Percentiles rank a stretch among this genome's conserved stretches.
These are phyloP conservation scores for Trisateles emortualis DNA, from an alignment of 2,888 invertebrate species.

Conservation along the genomic window DNA sequence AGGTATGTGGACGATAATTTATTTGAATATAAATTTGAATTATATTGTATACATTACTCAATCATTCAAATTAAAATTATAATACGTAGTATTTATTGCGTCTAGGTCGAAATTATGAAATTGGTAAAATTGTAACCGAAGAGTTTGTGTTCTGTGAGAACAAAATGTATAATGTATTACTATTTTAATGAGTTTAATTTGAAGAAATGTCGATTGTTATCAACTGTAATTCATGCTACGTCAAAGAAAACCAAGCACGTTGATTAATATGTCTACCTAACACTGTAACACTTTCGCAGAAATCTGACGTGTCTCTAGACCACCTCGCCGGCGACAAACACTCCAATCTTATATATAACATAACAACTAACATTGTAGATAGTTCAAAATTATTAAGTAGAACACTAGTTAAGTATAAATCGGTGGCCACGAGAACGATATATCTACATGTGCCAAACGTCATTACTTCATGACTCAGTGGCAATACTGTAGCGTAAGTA, in stretches of 20 bases:
- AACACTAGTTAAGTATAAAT: slow-evolving; percentile 42
- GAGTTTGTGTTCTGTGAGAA: slow-evolving; percentile 44
- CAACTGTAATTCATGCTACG: slow-evolving; percentile 1
- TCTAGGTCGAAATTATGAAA: slow-evolving; percentile 40
- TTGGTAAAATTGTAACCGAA: slow-evolving; percentile 29
- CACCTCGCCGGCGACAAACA: neutral
- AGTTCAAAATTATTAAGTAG: slow-evolving; percentile 47
- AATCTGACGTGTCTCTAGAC: neutral
- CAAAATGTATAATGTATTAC: slow-evolving; percentile 11
- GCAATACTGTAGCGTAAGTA: slow-evolving; percentile 54
- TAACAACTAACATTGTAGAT: slow-evolving; percentile 42
- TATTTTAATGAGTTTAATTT: slow-evolving; percentile 23
- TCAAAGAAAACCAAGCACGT: neutral
- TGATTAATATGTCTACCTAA: neutral
- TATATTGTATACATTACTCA: slow-evolving; percentile 33
- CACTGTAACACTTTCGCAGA: neutral
- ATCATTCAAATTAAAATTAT: slow-evolving; percentile 47
- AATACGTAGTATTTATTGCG: slow-evolving; percentile 34
- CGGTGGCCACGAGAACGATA: slow-evolving; percentile 35
- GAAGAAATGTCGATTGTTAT: slow-evolving; percentile 10
- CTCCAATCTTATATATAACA: slow-evolving; percentile 17
- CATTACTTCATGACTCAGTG: slow-evolving; percentile 54
- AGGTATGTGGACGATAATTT: slow-evolving; percentile 58
- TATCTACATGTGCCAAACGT: slow-evolving; percentile 76
- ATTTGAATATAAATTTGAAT: slow-evolving; percentile 53